Evolutionary conservation across 1,140 invertebrate genomes (phyloP), one percentile per base, ranked within the genome.

Genomic region (Drosophila micromelanica): DNA sequence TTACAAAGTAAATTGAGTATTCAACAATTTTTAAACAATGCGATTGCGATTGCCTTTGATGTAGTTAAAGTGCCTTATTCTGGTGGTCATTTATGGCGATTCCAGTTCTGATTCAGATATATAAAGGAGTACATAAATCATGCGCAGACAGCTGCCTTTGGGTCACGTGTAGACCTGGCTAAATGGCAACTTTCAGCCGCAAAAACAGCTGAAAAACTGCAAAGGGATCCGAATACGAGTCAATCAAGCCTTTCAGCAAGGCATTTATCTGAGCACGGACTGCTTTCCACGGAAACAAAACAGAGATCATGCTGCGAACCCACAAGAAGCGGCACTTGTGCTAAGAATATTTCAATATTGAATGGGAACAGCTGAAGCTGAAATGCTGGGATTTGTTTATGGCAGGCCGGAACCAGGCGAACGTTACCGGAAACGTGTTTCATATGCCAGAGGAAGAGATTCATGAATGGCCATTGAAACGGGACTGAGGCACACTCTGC

Each of bases 181-280:
- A 45, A 51, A 30, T 52, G 54, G 32, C 32, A 38, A 27, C 13
- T 2, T 46, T 35, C 30, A 48, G 32, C 23, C 67, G 72, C 27
- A 72, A 68, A 62, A 71, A 78, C 73, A 76, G 76, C 76, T 78
- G 76, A 67, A 62, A 55, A 30, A 48, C 23, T 52, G 54, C 57
- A 13, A 32, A 13, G 48, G 43, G 30, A 54, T 11, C 8, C 35
- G 12, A 56, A 13, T 15, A 37, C 23, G 23, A 60, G n/a, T 61
- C 57, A 55, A 38, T 76, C 70, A 79, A 79, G 76, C 76, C 76
- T 76, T 79, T 76, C 40, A 76, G 61, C 56, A 49, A 42, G 56
- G 40, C 20, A 46, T 23, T 2, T 3, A 23, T 23, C 3, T 23
- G 20, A 17, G 59, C 15, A 37, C 15, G 37, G 23, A 27, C 27